A percentile compares a stretch with the other conserved stretches of the same genome.
Conservation (phyloP, 1,140 invertebrate species). For the honey bee (Apis mellifera) region DNA sequence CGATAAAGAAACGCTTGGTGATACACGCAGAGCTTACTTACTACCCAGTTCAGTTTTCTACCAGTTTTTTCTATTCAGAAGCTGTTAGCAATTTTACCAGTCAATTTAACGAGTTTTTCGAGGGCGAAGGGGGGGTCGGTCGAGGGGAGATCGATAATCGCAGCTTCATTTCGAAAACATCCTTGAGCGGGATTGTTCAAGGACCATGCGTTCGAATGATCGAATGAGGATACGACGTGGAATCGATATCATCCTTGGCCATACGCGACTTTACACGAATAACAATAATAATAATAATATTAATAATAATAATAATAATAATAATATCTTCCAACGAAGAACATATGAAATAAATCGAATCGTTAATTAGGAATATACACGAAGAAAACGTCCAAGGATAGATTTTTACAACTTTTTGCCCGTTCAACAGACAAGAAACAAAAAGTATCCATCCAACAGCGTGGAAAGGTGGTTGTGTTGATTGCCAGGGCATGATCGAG, state of each 20-base stretch:
- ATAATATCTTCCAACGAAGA: not conserved
- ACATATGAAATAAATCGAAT: not conserved
- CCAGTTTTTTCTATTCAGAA: conserved; percentile 29
- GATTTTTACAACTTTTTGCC: not conserved
- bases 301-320: too few species aligned
- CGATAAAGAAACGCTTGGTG: conserved; percentile 14
- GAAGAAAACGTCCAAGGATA: not conserved
- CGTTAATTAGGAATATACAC: not conserved
- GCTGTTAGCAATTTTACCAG: not conserved
- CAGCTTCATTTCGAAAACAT: conserved; percentile 19
- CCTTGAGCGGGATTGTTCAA: conserved; percentile 23
- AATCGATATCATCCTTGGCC: conserved; percentile 18
- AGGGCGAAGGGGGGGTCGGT: not conserved
- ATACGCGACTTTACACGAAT: not conserved
- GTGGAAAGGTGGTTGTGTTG: not conserved
- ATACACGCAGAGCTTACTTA: conserved; percentile 33
- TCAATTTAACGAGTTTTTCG: conserved; percentile 9
- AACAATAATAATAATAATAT: too few species aligned
- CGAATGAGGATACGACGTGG: not conserved
- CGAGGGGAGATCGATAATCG: conserved; percentile 22
- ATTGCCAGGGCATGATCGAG: conserved; percentile 11
- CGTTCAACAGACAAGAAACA: not conserved
- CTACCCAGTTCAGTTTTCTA: conserved; percentile 22
- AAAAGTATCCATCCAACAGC: conserved; percentile 2
- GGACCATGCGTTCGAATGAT: conserved; percentile 20